Evolutionary conservation across 1,140 invertebrate species (phyloP), one percentile per base, ranked within the genome.

Genomic region (Capitella teleta): DNA sequence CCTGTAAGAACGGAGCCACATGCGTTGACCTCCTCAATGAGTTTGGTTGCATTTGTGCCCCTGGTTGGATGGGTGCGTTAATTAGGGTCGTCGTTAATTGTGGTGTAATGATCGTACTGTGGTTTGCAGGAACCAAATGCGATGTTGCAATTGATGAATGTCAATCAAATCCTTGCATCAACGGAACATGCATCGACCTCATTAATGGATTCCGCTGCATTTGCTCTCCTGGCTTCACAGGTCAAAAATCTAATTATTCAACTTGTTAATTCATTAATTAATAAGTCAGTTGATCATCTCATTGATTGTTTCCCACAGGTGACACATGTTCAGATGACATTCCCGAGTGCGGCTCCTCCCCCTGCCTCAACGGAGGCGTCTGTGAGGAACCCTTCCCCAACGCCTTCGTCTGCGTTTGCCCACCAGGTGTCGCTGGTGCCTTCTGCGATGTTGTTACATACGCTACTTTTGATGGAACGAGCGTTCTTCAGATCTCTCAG

Each of bases 391-490:
- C 49, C 14, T 19, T 18, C 10, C 49, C 53, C 1, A 32, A 25
- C 16, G 18, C 21, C 0, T 56, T 38, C 28, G 23, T 44, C 16
- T 58, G 58, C 43, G 19, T 23, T 16, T 98, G 93, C 73, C 90
- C 91, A n/a, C 77, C 84, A 26, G 92, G 93, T 49, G 96, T 96
- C 58, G 85, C 84, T 18, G 93, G 93, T 12, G 94, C 95, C 76
- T 79, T 89, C 21, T 98, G 93, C 62, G 86, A 97, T 59, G 81
- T 87, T 51, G 95, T 52, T 4, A 12, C n/a, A 3, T 28, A 24
- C 14, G 53, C 53, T 23, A 52, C 53, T 12, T 55, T 55, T 46
- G 43, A 30, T 24, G 53, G 49, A 4, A 42, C 32, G 5, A 52
- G 43, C 26, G 38, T 21, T 23, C 16, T 54, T n/a, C 40, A n/a